Evolutionary conservation across 2,888 invertebrate species (phyloP).

Genomic region (Galerucella nymphaeae): DNA sequence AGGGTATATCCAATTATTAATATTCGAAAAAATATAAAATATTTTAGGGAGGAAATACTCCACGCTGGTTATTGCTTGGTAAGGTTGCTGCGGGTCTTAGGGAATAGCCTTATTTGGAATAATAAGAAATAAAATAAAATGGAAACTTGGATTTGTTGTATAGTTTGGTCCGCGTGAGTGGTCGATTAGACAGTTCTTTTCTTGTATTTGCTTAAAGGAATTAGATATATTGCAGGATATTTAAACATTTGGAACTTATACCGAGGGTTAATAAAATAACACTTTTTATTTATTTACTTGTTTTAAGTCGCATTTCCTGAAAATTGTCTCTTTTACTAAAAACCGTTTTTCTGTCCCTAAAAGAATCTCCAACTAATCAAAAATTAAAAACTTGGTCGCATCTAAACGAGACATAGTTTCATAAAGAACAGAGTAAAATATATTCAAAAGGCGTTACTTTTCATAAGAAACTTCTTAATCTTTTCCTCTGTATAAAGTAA

Average conservation of each 20-base stretch:
- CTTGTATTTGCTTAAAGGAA: slow-evolving; percentile 44
- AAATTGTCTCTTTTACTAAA: neutral
- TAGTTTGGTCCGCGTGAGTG: neutral
- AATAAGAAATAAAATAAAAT: neutral
- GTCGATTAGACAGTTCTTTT: slow-evolving; percentile 25
- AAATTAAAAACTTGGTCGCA: neutral
- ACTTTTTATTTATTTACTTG: slow-evolving; percentile 5
- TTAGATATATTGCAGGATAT: slow-evolving; percentile 35
- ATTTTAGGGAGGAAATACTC: no score
- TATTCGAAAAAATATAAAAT: no score
- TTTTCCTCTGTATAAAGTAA: slow-evolving; percentile 47
- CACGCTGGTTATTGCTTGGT: no score
- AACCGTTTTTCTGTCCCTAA: neutral
- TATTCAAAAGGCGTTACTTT: slow-evolving; percentile 48
- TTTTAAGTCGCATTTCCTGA: neutral
- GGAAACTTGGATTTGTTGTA: no score
- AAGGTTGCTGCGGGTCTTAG: no score
- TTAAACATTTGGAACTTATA: slow-evolving; percentile 27
- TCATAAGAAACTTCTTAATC: slow-evolving; percentile 50
- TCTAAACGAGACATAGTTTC: slow-evolving; percentile 23
- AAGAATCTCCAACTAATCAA: neutral
- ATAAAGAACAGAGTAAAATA: slow-evolving; percentile 36
- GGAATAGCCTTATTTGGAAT: no score
- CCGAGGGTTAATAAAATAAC: neutral
- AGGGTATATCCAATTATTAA: no score